phyloP scores from a whole-genome alignment of 2,797 vertebrate genomes.

The Phataginus tetradactyla region DNA sequence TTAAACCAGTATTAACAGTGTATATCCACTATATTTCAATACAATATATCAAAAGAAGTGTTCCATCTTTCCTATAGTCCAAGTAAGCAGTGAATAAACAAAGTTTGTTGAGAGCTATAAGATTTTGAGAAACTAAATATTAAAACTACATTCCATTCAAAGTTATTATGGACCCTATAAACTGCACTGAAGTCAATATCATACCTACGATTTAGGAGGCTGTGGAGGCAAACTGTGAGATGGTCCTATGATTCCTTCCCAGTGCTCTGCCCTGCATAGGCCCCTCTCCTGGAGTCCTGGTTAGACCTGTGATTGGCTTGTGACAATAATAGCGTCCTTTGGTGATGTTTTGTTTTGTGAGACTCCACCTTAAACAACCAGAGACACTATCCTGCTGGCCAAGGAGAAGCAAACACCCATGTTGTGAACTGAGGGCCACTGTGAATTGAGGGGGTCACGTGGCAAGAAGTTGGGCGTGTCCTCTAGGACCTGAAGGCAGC shows the following conservation, averaged over 20 bases:
- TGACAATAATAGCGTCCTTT: background rate
- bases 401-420: background rate
- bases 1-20: too few species aligned
- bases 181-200: background rate
- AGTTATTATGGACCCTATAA: background rate
- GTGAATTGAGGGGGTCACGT: background rate
- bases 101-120: background rate
- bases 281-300: background rate
- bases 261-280: background rate
- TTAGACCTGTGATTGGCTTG: background rate
- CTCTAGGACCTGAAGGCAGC: background rate
- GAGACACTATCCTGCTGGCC: background rate
- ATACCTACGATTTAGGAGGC: background rate
- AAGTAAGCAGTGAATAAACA: background rate
- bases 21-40: too few species aligned
- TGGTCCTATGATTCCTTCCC: background rate
- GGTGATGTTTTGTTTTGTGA: background rate
- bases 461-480: background rate
- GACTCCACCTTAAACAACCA: background rate
- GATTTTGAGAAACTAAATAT: background rate
- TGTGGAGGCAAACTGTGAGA: background rate
- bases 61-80: background rate
- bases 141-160: background rate
- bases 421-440: background rate
- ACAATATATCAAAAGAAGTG: too few species aligned